Conservation (phyloP, 2,888 invertebrate species). For the Stegophylla sp. region DNA sequence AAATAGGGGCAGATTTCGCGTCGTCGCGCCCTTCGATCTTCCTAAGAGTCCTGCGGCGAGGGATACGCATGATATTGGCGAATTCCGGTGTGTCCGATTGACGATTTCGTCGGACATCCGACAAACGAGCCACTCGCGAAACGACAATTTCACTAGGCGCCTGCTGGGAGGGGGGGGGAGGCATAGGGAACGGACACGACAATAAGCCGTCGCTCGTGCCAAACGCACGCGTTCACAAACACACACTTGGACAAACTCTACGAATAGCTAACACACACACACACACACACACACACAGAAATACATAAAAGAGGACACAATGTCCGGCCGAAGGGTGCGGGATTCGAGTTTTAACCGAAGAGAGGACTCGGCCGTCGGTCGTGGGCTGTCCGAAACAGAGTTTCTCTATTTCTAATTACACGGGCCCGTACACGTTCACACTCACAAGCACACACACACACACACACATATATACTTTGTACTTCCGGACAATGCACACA, state of each 20-base stretch:
- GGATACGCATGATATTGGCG: too few relatives aligned
- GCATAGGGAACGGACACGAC: not conserved
- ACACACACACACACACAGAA: not conserved
- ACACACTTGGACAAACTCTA: not conserved
- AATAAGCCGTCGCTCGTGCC: slow-evolving; percentile 6
- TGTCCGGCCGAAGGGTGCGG: slow-evolving; percentile 19
- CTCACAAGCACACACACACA: too few relatives aligned
- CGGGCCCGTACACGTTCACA: not conserved
- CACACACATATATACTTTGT: too few relatives aligned
- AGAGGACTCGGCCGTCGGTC: not conserved
- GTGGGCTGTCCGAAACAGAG: slow-evolving; percentile 40
- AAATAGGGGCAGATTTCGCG: too few relatives aligned
- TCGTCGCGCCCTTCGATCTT: too few relatives aligned
- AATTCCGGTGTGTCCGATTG: too few relatives aligned
- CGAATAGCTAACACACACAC: not conserved
- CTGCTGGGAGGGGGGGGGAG: too few relatives aligned
- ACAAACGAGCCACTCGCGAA: too few relatives aligned
- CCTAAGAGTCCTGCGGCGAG: too few relatives aligned
- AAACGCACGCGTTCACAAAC: not conserved
- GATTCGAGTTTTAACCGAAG: not conserved
- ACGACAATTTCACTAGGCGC: not conserved
- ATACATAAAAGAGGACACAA: not conserved
- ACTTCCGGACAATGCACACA: too few relatives aligned
- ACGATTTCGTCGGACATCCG: too few relatives aligned
- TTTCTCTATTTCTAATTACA: slow-evolving; percentile 15